Percentiles rank a stretch among this genome's conserved stretches.
These are phyloP conservation scores for Phoxinus phoxinus DNA, from an alignment of 2,113 vertebrate species.

Conservation along the genomic window DNA sequence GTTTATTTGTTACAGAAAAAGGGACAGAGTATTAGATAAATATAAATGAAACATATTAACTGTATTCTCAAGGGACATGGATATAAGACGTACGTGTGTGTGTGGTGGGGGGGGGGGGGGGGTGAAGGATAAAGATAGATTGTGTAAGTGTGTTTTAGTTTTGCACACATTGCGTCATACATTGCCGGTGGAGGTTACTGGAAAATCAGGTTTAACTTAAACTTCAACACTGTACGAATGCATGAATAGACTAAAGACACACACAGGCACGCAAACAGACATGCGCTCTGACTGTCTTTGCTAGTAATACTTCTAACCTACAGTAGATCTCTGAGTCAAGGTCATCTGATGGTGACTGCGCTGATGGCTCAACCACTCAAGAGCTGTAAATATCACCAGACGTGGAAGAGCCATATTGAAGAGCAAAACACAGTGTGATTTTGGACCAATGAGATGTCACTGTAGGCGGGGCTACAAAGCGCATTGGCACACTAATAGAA, in stretches of 20 bases:
- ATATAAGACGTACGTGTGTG: neutral
- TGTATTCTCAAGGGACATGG: neutral
- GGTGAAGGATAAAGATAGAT: neutral
- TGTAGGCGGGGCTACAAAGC: neutral
- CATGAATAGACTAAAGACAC: conserved; percentile 40
- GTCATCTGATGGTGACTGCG: conserved; percentile 44
- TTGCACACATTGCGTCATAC: conserved; percentile 38
- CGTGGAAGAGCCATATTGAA: neutral
- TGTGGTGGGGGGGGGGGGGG: too few relatives aligned
- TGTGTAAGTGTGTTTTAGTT: conserved; percentile 23
- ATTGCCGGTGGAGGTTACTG: conserved; percentile 78
- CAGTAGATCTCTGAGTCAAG: conserved; percentile 50
- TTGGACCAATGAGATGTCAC: neutral
- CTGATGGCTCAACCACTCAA: neutral
- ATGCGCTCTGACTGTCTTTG: conserved; percentile 17
- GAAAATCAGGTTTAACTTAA: conserved; percentile 91
- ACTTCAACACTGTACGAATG: conserved; percentile 84
- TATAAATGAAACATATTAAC: neutral
- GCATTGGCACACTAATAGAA: too few relatives aligned
- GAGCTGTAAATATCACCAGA: conserved; percentile 32
- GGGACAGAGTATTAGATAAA: neutral
- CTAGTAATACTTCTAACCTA: conserved; percentile 15
- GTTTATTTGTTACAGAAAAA: neutral
- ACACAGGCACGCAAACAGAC: conserved; percentile 39
- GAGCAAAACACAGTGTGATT: neutral